A percentile compares a stretch with the other conserved stretches of the same genome.
Conservation (phyloP, 2,888 invertebrate species). For the Malthinus flaveolus region DNA sequence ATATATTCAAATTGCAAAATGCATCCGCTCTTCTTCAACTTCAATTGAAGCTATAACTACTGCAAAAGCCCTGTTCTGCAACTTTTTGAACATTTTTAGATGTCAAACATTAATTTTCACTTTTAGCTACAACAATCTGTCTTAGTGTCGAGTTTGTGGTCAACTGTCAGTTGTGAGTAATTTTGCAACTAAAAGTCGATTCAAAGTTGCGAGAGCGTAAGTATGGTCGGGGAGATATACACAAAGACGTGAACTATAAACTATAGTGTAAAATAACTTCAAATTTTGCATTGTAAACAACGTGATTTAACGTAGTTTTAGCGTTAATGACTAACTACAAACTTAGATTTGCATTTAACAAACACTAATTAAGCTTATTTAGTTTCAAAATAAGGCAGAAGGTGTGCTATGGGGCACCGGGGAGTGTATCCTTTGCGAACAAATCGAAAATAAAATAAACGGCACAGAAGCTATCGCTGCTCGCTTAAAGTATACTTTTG, state of each 20-base stretch:
- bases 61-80: too few species aligned
- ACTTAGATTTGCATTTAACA: too few species aligned
- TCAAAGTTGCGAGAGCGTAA: slow-evolving; percentile 11
- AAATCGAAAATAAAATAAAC: too few species aligned
- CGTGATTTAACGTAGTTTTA: not conserved
- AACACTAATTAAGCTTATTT: too few species aligned
- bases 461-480: too few species aligned
- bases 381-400: too few species aligned
- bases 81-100: too few species aligned
- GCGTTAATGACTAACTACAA: too few species aligned
- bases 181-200: slow-evolving; percentile 21
- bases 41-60: too few species aligned
- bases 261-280: not conserved
- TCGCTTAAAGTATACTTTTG: too few species aligned
- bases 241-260: slow-evolving; percentile 2
- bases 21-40: slow-evolving; percentile 11
- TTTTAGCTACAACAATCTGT: slow-evolving; percentile 29
- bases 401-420: too few species aligned
- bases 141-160: slow-evolving; percentile 29
- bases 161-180: slow-evolving; percentile 33
- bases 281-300: slow-evolving; percentile 5
- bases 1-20: slow-evolving; percentile 21
- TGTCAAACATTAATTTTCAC: not conserved
- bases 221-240: not conserved
- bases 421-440: too few species aligned